Percentiles rank a stretch among this genome's conserved stretches.
phyloP scores from a whole-genome alignment of 2,797 vertebrate species.

The Synaphobranchus kaupii region DNA sequence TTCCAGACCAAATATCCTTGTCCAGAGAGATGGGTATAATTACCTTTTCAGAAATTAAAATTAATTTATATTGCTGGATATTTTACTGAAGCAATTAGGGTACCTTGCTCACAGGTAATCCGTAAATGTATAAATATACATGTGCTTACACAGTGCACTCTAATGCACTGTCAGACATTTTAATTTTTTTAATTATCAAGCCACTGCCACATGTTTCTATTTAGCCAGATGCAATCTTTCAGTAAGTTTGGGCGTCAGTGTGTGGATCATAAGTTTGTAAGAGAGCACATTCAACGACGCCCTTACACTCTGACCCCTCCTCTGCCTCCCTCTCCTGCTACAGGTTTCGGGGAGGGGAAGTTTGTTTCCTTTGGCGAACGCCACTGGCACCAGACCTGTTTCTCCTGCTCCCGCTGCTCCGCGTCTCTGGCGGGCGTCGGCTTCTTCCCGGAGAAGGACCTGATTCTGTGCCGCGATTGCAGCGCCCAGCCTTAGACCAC shows the following conservation, averaged over 20 bases:
- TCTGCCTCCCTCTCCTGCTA: conserved; percentile 54
- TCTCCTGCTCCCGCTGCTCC: conserved; percentile 93
- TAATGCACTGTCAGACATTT: neutral
- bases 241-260: neutral
- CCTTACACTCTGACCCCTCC: neutral
- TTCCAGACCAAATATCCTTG: neutral
- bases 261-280: neutral
- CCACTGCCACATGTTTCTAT: neutral
- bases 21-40: neutral
- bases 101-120: neutral
- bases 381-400: conserved; percentile 96
- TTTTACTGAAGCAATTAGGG: neutral
- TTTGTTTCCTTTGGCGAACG: conserved; percentile 93
- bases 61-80: neutral
- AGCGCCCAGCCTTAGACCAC: conserved; percentile 75
- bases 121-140: neutral
- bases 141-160: neutral
- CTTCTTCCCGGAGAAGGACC: conserved; percentile 89
- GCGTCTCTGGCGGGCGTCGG: conserved; percentile 90
- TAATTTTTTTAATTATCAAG: neutral
- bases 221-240: neutral
- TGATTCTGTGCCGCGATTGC: conserved; percentile 91
- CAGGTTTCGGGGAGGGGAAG: conserved; percentile 93
- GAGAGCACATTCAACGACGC: neutral
- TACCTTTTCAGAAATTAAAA: neutral